These are phyloP conservation scores for Carposina sasakii DNA, from an alignment of 1,140 invertebrate genomes.

Conservation along the genomic window DNA sequence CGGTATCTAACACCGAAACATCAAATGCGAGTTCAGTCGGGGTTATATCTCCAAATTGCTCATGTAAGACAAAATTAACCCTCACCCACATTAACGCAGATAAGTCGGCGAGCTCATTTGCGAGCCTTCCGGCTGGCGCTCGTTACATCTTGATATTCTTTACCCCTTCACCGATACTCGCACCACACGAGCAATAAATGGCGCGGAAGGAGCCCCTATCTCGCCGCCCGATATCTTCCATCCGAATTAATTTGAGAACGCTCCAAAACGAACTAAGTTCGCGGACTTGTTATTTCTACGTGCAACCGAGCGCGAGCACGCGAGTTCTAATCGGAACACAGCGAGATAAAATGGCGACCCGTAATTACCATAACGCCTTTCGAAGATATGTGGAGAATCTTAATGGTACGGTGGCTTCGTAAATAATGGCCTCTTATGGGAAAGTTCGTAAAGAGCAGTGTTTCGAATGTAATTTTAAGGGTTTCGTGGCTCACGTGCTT, in stretches of 20 bases:
- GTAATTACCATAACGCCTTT: conserved; percentile 70
- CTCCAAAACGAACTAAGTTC: conserved; percentile 66
- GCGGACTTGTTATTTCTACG: conserved; percentile 67
- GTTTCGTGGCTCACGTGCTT: conserved; percentile 53
- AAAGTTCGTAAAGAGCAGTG: conserved; percentile 66
- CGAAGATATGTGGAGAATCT: conserved; percentile 71
- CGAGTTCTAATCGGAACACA: conserved; percentile 66
- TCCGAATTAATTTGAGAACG: conserved; percentile 70
- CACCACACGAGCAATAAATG: conserved; percentile 70
- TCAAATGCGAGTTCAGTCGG: conserved; percentile 42
- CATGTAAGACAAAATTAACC: conserved; percentile 70
- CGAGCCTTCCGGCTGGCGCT: conserved; percentile 66
- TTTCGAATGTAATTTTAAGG: conserved; percentile 69
- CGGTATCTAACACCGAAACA: conserved; percentile 27
- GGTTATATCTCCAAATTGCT: conserved; percentile 63
- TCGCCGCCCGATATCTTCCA: conserved; percentile 67
- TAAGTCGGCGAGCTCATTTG: conserved; percentile 71
- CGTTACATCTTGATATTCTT: conserved; percentile 72
- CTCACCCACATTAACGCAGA: conserved; percentile 67
- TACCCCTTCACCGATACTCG: conserved; percentile 62
- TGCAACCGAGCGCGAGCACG: conserved; percentile 49
- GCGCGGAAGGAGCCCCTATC: conserved; percentile 68
- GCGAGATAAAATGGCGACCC: conserved; percentile 69
- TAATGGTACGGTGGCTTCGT: conserved; percentile 69
- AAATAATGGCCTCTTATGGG: conserved; percentile 72